Base-by-base conservation (phyloP, 2,797 vertebrate genomes). In the Apogon hyalosoma region DNA sequence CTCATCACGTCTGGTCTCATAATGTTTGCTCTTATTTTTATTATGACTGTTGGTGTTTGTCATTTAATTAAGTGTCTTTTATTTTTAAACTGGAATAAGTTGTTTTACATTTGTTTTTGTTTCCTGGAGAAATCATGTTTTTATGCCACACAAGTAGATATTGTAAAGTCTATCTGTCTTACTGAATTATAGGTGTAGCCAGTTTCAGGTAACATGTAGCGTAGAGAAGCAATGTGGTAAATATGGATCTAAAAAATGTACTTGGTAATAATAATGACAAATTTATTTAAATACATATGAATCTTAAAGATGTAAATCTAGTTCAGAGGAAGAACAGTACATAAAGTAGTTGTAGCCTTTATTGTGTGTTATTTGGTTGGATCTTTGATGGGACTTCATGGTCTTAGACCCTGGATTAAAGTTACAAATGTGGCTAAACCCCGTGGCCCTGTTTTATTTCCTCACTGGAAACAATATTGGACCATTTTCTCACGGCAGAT, bases 71-170 rank as follows among this genome's bases (percentile, higher is more conserved):
- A 63, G 63, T 46, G 4, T 80, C 79, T 69, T 74, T 8, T 80
- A 63, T 82, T 87, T 87, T 78, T 68, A 76, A 87, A 92, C 90
- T 93, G 89, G 90, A 89, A 86, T 87, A 61, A 59, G 49, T 69
- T 40, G 33, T 85, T 73, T 60, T 75, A 62, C 42, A 43, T 33
- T 55, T 36, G 52, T 48, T 54, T 16, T 36, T 56, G 46, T 83
- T 85, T 74, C 64, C 45, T 48, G 21, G 53, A 78, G 7, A 61
- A 46, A 36, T 76, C 9, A 0, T 65, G 33, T 67, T 76, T 69
- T 79, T 38, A 69, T 67, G 65, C 43, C 41, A 18, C 73, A 68
- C 47, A 66, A 56, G 58, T 46, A 63, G 39, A 76, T 51, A 62
- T 68, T 11, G 50, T 43, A 40, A 43, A 62, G 56, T 66, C 47